Evolutionary conservation across 2,888 invertebrate genomes (phyloP), one percentile per base, ranked within the genome.

Genomic region (Leucozona laternaria): DNA sequence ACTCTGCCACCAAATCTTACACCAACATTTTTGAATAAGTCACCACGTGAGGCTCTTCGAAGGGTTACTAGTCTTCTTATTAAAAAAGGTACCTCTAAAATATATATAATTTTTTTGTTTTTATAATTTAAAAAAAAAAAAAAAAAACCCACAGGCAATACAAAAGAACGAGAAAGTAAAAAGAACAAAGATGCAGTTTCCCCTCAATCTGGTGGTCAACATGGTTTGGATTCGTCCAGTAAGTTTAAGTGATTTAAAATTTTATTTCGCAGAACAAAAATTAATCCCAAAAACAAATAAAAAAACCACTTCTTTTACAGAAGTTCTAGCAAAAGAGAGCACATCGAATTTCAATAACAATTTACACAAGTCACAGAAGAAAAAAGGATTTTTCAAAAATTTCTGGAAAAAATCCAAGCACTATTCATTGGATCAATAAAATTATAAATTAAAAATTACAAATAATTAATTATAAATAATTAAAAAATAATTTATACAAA

Each of bases 11-110:
- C 97, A 81, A 97, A 97, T 94, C 94, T 97, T 91, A 97, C 97
- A 88, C 97, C 97, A 90, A 97, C 97, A 93, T 97, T 97, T 94
- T 96, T 97, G 94, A 96, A 97, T 92, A 96, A 96, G 93, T 97
- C 97, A 88, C 97, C 97, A 62, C 94, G 97, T 90, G 97, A 97
- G 93, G 97, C 97, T 83, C 94, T 97, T 89, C 94, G 97, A 91
- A 95, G 97, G 92, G 97, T 97, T 91, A 97, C 97, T 92, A 97
- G 97, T 94, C 95, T 97, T 93, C 95, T 97, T 92, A 97, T 97
- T 93, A 91, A 96, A 92, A 96, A 96, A 94, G 96, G 96, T 96
- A n/a, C n/a, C n/a, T n/a, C n/a, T n/a, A n/a, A n/a, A n/a, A n/a
- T n/a, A n/a, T n/a, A n/a, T n/a, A n/a, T n/a, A n/a, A n/a, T n/a